Evolutionary conservation across 2,888 invertebrate species (phyloP), one percentile per base, ranked within the genome.

Genomic region (Tipula unca): DNA sequence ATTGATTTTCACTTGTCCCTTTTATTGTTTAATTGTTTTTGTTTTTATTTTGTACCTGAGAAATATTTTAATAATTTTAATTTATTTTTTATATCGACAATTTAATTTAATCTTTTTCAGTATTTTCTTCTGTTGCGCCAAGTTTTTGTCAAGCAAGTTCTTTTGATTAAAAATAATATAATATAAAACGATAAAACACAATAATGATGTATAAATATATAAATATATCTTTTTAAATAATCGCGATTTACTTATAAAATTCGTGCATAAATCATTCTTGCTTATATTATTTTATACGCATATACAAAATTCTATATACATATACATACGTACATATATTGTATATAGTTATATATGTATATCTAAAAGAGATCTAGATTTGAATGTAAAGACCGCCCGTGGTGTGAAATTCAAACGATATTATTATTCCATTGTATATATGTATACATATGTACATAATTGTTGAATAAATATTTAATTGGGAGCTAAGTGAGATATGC

Each of bases 31-130:
- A 69, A 69, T 69, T 69, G 69, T 69, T 69, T 69, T 69, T 54
- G 48, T 54, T 54, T 69, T 69, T 54, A 17, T 54, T 54, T 54
- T 69, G 69, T 69, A 69, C 69, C 69, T 69, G 69, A 25, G 69
- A 69, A 69, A 69, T 69, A 69, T 69, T 69, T 69, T 69, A 69
- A 69, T 69, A 69, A 69, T 69, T 69, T 69, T 69, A 69, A 69
- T 69, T 69, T 69, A 69, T 69, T 69, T 69, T 69, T 69, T 69
- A 69, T 69, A 69, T 69, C 69, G 69, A 69, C 69, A 69, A 69
- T 69, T 69, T 69, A 69, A 69, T 69, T 69, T 69, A 69, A 69
- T 69, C 17, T 69, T 25, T 69, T 69, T 69, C 69, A 25, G 69
- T 25, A 69, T 25, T 69, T 69, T 69, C 69, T 8, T 25, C 69